Percentiles rank a stretch among this genome's conserved stretches.
phyloP scores from a whole-genome alignment of 2,888 invertebrate species.

The Pristionchus fissidentatus region DNA sequence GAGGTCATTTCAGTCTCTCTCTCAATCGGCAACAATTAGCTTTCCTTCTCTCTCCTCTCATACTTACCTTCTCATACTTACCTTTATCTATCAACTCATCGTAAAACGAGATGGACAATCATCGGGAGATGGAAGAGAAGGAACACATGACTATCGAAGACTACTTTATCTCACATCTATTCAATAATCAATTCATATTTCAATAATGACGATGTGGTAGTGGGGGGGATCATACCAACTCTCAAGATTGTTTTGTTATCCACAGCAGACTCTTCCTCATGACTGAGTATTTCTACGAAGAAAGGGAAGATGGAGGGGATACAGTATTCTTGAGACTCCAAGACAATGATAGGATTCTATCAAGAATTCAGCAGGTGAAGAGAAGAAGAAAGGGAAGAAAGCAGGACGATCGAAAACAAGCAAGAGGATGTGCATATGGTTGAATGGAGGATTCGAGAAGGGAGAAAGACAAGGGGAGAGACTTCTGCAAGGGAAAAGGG shows the following conservation, averaged over 20 bases:
- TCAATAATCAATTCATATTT: background rate
- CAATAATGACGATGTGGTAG: background rate
- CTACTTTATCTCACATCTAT: background rate
- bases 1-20: background rate
- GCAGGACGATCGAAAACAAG: background rate
- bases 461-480: no score
- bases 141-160: background rate
- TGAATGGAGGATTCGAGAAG: background rate
- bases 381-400: background rate
- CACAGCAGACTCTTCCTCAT: background rate
- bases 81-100: background rate
- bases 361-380: background rate
- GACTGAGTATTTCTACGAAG: background rate
- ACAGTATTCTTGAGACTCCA: background rate
- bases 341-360: background rate
- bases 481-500: no score
- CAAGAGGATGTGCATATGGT: constrained; percentile 15
- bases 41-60: background rate
- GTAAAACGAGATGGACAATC: background rate
- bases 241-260: no score
- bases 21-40: background rate
- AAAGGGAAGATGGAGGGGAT: background rate
- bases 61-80: no score
- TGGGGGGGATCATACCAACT: no score
- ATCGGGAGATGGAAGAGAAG: background rate